Conservation (phyloP, 2,888 invertebrate species). For the Acrocyrtus sp. region DNA sequence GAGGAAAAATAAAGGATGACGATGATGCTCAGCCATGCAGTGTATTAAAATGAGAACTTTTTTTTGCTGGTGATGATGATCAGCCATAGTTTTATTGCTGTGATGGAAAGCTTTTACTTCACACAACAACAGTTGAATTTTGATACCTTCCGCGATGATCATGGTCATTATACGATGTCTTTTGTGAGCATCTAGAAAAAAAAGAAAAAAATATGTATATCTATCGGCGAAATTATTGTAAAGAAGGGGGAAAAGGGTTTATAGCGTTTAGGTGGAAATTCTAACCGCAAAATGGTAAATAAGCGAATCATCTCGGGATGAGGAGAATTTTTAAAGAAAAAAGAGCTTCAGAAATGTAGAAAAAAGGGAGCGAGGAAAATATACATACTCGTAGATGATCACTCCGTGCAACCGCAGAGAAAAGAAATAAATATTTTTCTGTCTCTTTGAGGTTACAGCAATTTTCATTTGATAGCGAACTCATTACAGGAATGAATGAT, state of each 20-base stretch:
- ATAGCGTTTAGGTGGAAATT: not conserved
- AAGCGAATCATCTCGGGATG: not conserved
- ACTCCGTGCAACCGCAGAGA: too few species aligned
- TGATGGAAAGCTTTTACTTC: not conserved
- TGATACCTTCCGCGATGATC: constrained; percentile 10
- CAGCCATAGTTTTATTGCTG: constrained; percentile 5
- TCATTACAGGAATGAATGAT: constrained; percentile 24
- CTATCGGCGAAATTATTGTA: too few species aligned
- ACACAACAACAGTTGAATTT: constrained; percentile 27
- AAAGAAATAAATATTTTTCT: too few species aligned
- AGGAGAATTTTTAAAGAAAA: too few species aligned
- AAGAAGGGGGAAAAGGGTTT: not conserved
- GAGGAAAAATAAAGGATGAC: not conserved
- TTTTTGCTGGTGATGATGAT: constrained; percentile 19
- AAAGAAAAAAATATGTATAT: too few species aligned
- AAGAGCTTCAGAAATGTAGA: too few species aligned
- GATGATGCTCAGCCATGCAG: too few species aligned
- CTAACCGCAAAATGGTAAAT: not conserved
- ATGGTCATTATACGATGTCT: too few species aligned
- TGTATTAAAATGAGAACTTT: too few species aligned
- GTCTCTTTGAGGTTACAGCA: constrained; percentile 17
- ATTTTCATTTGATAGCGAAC: constrained; percentile 32
- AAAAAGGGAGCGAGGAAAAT: too few species aligned
- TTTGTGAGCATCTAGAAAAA: too few species aligned
- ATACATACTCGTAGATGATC: too few species aligned